Base-by-base conservation (phyloP, 1,140 invertebrate species). In the Leguminivora glycinivorella region DNA sequence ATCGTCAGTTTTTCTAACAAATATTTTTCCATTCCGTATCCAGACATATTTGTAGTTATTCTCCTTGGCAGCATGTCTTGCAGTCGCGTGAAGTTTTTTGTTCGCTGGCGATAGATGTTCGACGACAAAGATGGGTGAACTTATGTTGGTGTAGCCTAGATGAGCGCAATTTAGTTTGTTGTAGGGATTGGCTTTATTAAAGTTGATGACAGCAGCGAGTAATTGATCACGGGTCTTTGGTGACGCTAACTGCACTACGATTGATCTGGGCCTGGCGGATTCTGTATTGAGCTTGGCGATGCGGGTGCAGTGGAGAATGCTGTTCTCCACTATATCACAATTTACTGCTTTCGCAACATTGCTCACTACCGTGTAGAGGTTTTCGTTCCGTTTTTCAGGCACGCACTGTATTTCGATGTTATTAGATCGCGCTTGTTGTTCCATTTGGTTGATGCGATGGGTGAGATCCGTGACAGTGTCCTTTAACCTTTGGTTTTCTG, bases 211-310 rank as follows among this genome's bases (percentile, higher is more conserved):
- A 1, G 70, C 66, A 7, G 66, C 67, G 10, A 72, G 5, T 0
- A 68, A 1, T 9, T 52, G 9, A 25, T 72, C 66, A 12, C 66
- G 25, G 0, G 34, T 7, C 9, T 19, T n/a, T 19, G 60, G 14
- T 1, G 47, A 58, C 9, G 43, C 14, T 4, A 71, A n/a, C 6
- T 31, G 56, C 12, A 71, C 25, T 12, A 71, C 9, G 3, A 71
- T 71, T 3, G 31, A 58, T 2, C 63, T 40, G 0, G 70, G 66
- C 1, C 66, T 14, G 17, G 58, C 52, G 10, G 63, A 67, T 6
- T 29, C 17, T 25, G 2, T 34, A 43, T 71, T 47, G 47, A 68
- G 17, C 52, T 68, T 67, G 5, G 70, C 70, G 5, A 71, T 66
- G 43, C 70, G 25, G 0, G 26, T 29, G 19, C 69, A 70, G 1